Conservation (phyloP, 1,140 invertebrate genomes). For the Drosophila ananassae region DNA sequence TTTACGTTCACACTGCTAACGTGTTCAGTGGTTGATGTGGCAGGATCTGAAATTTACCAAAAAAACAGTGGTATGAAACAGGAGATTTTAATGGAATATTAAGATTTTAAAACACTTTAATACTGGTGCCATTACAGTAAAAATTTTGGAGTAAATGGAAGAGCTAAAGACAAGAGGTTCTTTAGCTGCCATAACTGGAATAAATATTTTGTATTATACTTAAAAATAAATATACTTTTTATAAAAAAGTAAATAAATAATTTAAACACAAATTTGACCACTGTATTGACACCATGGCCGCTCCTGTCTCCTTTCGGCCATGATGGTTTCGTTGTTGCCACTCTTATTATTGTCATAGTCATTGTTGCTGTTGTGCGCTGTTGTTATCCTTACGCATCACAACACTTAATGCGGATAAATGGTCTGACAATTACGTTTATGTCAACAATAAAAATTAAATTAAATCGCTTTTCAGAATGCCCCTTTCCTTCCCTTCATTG, state of each 20-base stretch:
- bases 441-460: slow-evolving; percentile 83
- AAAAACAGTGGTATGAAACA: background rate
- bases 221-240: no score
- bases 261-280: slow-evolving; percentile 19
- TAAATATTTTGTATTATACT: no score
- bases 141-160: no score
- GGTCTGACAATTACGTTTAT: slow-evolving; percentile 83
- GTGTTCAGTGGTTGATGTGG: slow-evolving; percentile 38
- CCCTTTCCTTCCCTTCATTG: slow-evolving; percentile 8
- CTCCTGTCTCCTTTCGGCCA: slow-evolving; percentile 31
- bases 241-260: background rate
- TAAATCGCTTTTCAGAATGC: slow-evolving; percentile 78
- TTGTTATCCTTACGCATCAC: slow-evolving; percentile 81
- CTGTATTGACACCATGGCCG: slow-evolving; percentile 23
- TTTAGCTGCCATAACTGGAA: no score
- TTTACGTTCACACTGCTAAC: slow-evolving; percentile 53
- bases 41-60: background rate
- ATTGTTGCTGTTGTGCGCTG: slow-evolving; percentile 45
- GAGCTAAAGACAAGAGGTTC: no score
- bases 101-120: no score
- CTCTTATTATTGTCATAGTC: slow-evolving; percentile 53
- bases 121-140: no score
- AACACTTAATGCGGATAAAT: slow-evolving; percentile 83
- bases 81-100: background rate
- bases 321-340: slow-evolving; percentile 60